These are phyloP conservation scores for Albula glossodonta DNA, from an alignment of 2,113 vertebrate genomes.

Conservation along the genomic window DNA sequence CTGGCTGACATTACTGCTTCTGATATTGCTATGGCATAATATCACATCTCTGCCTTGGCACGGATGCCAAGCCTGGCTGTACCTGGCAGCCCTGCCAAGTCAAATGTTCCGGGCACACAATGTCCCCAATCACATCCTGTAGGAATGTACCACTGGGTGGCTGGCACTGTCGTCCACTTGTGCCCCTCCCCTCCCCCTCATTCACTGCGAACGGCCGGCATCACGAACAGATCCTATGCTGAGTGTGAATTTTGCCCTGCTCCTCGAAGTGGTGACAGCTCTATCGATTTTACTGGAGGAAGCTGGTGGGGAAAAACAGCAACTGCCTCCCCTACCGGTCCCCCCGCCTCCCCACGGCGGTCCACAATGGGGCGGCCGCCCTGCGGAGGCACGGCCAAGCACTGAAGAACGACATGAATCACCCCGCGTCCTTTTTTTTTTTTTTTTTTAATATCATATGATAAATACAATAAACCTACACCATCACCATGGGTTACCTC, in stretches of 20 bases:
- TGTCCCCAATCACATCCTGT: background rate
- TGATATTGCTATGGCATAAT: background rate
- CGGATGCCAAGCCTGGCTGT: background rate
- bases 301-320: background rate
- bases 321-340: background rate
- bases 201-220: background rate
- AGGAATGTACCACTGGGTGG: background rate
- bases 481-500: background rate
- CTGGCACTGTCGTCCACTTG: background rate
- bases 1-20: background rate
- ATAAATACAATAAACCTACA: background rate
- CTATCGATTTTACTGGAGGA: background rate
- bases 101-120: slow-evolving; percentile 6
- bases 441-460: background rate
- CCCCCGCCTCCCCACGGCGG: background rate
- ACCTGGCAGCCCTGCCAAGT: background rate
- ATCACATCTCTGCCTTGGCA: background rate
- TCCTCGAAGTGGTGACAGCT: background rate
- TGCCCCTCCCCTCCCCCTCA: background rate
- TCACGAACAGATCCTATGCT: background rate
- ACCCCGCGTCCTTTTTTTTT: background rate
- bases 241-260: background rate
- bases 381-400: background rate
- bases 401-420: slow-evolving; percentile 17
- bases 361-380: background rate